A percentile compares a stretch with the other conserved stretches of the same genome.
Conservation (phyloP, 2,113 vertebrate species). For the Eudorcas thomsonii region DNA sequence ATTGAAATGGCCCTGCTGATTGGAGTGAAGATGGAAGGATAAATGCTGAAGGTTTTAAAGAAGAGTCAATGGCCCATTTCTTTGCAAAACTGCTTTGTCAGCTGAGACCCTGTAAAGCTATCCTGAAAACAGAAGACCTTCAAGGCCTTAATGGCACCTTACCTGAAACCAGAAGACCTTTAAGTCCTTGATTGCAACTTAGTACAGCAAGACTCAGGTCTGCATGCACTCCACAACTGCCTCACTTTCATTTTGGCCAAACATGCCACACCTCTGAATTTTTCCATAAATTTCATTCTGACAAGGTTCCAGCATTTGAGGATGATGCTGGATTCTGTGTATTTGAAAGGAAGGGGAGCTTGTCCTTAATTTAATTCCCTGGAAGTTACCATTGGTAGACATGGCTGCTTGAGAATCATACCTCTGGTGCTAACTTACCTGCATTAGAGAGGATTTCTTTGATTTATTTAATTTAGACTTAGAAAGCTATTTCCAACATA, state of each 20-base stretch:
- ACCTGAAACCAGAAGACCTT: slow-evolving; percentile 89
- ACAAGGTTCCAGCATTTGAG: slow-evolving; percentile 74
- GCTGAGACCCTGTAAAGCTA: slow-evolving; percentile 88
- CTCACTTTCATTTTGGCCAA: slow-evolving; percentile 88
- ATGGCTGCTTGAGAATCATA: background rate
- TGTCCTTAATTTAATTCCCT: background rate
- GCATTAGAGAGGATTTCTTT: background rate
- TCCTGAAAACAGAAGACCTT: slow-evolving; percentile 88
- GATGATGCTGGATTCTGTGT: background rate
- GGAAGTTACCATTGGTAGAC: background rate
- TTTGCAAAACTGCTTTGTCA: slow-evolving; percentile 89
- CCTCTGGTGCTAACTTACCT: background rate
- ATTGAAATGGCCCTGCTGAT: background rate
- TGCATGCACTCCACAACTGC: slow-evolving; percentile 78
- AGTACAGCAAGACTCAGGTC: slow-evolving; percentile 84
- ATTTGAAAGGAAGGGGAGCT: background rate
- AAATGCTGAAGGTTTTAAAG: background rate
- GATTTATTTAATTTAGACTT: background rate
- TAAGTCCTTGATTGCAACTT: slow-evolving; percentile 86
- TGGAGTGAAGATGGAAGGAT: background rate
- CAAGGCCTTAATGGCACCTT: slow-evolving; percentile 87
- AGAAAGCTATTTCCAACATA: background rate
- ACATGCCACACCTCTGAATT: slow-evolving; percentile 86
- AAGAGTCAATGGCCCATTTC: slow-evolving; percentile 75
- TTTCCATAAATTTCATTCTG: slow-evolving; percentile 85